Percentiles rank a stretch among this genome's conserved stretches.
These are phyloP conservation scores for Dendroctonus valens DNA, from an alignment of 1,140 invertebrate genomes.

Conservation along the genomic window DNA sequence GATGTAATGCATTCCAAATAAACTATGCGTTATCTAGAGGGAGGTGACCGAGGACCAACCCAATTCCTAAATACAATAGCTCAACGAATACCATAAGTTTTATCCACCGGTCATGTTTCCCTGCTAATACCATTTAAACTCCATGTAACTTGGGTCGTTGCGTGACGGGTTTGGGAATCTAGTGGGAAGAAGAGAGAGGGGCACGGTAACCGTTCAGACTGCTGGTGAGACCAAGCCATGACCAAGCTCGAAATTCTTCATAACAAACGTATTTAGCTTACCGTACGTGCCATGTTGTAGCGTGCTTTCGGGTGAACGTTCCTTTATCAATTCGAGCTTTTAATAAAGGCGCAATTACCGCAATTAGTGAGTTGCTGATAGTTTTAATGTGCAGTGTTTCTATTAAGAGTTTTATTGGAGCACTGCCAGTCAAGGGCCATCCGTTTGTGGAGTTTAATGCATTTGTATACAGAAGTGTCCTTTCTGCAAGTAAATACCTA, in stretches of 20 bases:
- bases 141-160: neutral
- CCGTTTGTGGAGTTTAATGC: neutral
- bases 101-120: constrained; percentile 13
- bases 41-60: constrained; percentile 11
- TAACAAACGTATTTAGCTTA: constrained; percentile 22
- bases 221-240: constrained; percentile 17
- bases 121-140: neutral
- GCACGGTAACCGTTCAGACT: constrained; percentile 26
- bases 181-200: neutral
- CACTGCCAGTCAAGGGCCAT: neutral
- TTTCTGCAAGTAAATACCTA: neutral
- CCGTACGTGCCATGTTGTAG: constrained; percentile 8
- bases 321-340: constrained; percentile 11
- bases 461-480: neutral
- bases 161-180: constrained; percentile 20
- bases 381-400: constrained; percentile 2
- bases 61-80: constrained; percentile 19
- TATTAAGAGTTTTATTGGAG: neutral
- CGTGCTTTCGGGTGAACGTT: constrained; percentile 12
- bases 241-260: constrained; percentile 26
- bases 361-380: neutral
- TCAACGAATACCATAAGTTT: constrained; percentile 2
- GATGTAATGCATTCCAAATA: no score
- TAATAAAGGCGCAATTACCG: constrained; percentile 11
- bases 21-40: constrained; percentile 1